Evolutionary conservation across 2,797 vertebrate genomes (phyloP), one percentile per base, ranked within the genome.

Genomic region (Tolypeutes matacus): DNA sequence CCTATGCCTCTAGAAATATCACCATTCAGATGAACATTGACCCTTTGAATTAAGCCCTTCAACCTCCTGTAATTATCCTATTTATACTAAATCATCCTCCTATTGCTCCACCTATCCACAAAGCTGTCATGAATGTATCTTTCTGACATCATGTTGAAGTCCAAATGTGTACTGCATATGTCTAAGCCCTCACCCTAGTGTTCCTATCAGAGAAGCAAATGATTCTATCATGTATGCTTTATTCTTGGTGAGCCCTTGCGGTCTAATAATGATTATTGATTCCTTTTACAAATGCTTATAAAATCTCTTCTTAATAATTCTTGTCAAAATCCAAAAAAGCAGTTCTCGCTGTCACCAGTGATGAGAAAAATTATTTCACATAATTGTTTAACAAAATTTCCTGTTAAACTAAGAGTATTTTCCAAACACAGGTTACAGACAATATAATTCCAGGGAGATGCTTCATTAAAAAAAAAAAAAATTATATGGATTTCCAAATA

Each of bases 241-340:
- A 53, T 49, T 89, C 10, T 76, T 53, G 42, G 39, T 85, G 64
- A 94, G 69, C 9, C 18, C 34, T 9, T 20, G 27, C 70, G 80
- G 34, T 92, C n/a, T 77, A 87, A 89, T 46, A 78, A 49, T 73
- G 7, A 36, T 11, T 11, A 78, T 14, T 73, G 2, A 46, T 96
- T 94, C 60, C 27, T 64, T 82, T 77, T 89, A 73, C 36, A 90
- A 80, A 77, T 75, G 39, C 27, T 93, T 83, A 13, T 6, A 86
- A 81, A 77, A 64, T 67, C 0, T 72, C 56, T 88, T 76, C 49
- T n/a, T 62, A 89, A 73, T 29, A 75, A 46, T 58, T 2, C 72
- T 75, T 87, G 18, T 27, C 23, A 95, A 58, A 25, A 70, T 64
- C 1, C 39, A 17, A 20, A 58, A 58, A 78, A 82, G 17, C 10